Evolutionary conservation across 2,113 vertebrate genomes (phyloP), one percentile per base, ranked within the genome.

Genomic region (Neodontobutis hainanensis): DNA sequence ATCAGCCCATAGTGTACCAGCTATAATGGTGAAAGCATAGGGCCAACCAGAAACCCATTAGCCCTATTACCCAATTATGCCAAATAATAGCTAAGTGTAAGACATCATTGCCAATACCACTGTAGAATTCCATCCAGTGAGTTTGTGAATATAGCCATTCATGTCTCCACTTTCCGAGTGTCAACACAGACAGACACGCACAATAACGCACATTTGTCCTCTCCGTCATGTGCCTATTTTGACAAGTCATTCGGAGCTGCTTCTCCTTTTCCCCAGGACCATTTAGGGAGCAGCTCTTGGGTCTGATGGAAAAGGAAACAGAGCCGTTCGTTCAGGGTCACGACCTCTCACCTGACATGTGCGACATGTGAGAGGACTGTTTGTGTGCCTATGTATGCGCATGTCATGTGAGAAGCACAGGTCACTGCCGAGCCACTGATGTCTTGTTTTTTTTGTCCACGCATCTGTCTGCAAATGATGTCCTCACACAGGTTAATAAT

Each of bases 61-160:
- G 53, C 59, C 50, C 80, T 75, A 84, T 90, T 89, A 88, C 80
- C 80, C 89, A 87, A 90, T 91, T 90, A 89, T 83, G 51, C 84
- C 58, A 79, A 87, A 90, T 88, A 66, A 91, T 4, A 36, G 76
- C 63, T 89, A 77, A 89, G 88, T 85, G 85, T 81, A 64, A 80
- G 65, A 73, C 71, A 79, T 76, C 72, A 79, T 65, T 70, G 60
- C 57, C 40, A 61, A 72, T 60, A 65, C 36, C 46, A 57, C 44
- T 52, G 32, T 45, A 46, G 64, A 35, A 27, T 46, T 38, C 38
- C 69, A 43, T 63, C 68, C 19, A 27, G 49, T 58, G 59, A 59
- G 61, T 67, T 38, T 49, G 43, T 85, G 73, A 82, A 82, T 86
- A 44, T 56, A 81, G 51, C 71, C 70, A 76, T 91, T 82, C 77